Evolutionary conservation across 2,888 invertebrate genomes (phyloP).

Genomic region (Arge pagana): DNA sequence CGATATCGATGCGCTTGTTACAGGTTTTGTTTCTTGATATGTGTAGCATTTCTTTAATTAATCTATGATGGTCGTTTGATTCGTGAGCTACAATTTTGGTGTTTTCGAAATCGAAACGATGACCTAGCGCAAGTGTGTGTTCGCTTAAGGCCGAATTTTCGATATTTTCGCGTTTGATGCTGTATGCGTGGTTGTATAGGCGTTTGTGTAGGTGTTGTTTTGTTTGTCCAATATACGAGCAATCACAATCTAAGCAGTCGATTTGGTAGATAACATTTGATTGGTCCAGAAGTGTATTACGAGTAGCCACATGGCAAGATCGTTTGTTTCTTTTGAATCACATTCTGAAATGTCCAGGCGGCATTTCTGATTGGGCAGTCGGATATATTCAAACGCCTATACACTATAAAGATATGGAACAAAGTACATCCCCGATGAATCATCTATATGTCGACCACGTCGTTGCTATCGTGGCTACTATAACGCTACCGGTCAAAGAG

Average conservation of each 20-base stretch:
- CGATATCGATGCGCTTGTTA: neutral
- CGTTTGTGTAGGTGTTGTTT: neutral
- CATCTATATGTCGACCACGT: constrained; percentile 72
- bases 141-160: neutral
- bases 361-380: constrained; percentile 73
- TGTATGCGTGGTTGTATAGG: neutral
- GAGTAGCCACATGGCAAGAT: constrained; percentile 12
- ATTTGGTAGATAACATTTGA: neutral
- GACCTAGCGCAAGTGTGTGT: neutral
- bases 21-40: too few relatives aligned
- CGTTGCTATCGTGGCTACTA: constrained; percentile 68
- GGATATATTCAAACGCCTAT: constrained; percentile 69
- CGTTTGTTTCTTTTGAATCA: constrained; percentile 66
- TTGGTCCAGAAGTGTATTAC: constrained; percentile 4
- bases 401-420: constrained; percentile 34
- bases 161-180: neutral
- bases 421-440: constrained; percentile 60
- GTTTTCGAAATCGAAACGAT: neutral
- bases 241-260: neutral
- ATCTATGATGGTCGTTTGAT: neutral
- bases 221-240: neutral
- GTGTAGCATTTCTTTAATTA: neutral
- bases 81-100: neutral
- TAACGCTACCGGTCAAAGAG: constrained; percentile 71
- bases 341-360: constrained; percentile 76